Evolutionary conservation across 1,140 invertebrate genomes (phyloP), one percentile per base, ranked within the genome.

Genomic region (Arctopsyche grandis): DNA sequence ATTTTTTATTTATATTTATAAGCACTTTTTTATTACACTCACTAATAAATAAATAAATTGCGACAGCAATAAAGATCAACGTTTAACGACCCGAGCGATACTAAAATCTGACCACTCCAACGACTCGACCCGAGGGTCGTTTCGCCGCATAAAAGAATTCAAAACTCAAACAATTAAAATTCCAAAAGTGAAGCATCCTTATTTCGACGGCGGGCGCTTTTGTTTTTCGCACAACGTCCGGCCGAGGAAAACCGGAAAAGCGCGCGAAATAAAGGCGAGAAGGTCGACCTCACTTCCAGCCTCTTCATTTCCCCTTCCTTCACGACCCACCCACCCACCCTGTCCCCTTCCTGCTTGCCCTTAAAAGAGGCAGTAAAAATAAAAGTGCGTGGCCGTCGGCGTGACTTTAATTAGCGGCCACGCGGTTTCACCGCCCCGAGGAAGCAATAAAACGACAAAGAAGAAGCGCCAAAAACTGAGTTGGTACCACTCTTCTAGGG

Each of bases 321-420:
- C 29, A 38, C 29, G 7, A 38, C 48, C 12, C 48, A 52, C 48
- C 10, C 48, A 38, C 7, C 29, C 29, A 38, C 29, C 29, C 29
- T 7, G 7, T 38, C 29, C 29, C 29, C 29, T 4, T 38, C 29
- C 29, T 4, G n/a, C n/a, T 7, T 4, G 29, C 29, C 29, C 29
- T n/a, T 66, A 66, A 66, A 21, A 69, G 16, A 21, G 38, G 69
- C 38, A 71, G 16, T 71, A 46, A 69, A 69, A 71, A 71, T 71
- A 71, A 71, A 71, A 71, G 69, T 56, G 46, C 71, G 69, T 14
- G 16, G 24, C 24, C 29, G 29, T 38, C 44, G 69, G 69, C 69
- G 69, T 74, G 71, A 74, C 71, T 74, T 74, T 74, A 74, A 74
- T 74, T 74, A 74, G 71, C 14, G 71, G 16, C 43, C 26, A 16